These are phyloP conservation scores for Ascidia mentula DNA, from an alignment of 23 tunicate genomes.

Conservation along the genomic window DNA sequence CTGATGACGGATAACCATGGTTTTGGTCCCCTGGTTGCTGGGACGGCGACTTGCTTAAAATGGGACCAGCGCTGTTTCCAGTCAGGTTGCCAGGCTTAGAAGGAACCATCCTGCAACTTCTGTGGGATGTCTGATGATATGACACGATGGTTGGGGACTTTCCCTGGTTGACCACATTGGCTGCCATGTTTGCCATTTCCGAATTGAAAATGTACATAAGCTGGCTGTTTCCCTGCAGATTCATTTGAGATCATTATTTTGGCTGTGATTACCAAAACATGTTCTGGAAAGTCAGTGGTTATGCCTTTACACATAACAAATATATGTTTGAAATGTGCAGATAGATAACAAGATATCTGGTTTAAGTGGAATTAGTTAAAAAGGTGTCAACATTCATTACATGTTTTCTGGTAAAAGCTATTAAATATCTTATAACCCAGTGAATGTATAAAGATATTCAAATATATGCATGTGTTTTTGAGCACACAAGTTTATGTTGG, in stretches of 20 bases:
- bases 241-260: no score
- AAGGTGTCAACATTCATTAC: no score
- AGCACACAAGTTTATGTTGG: no score
- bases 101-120: conserved; percentile 59
- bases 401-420: no score
- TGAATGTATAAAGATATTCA: no score
- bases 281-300: no score
- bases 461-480: no score
- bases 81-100: conserved; percentile 20
- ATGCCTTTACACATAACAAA: no score
- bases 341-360: no score
- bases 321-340: no score
- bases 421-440: no score
- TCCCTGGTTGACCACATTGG: conserved; percentile 30
- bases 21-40: background rate
- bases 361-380: no score
- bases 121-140: conserved; percentile 57
- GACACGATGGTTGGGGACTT: conserved; percentile 45
- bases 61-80: background rate
- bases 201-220: conserved; percentile 73
- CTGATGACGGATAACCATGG: background rate
- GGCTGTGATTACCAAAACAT: background rate
- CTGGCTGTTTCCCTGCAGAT: conserved; percentile 20
- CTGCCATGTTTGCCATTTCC: conserved; percentile 68
- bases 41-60: background rate